Base-by-base conservation (phyloP, 2,113 vertebrate genomes). In the Sclerurus mexicanus region DNA sequence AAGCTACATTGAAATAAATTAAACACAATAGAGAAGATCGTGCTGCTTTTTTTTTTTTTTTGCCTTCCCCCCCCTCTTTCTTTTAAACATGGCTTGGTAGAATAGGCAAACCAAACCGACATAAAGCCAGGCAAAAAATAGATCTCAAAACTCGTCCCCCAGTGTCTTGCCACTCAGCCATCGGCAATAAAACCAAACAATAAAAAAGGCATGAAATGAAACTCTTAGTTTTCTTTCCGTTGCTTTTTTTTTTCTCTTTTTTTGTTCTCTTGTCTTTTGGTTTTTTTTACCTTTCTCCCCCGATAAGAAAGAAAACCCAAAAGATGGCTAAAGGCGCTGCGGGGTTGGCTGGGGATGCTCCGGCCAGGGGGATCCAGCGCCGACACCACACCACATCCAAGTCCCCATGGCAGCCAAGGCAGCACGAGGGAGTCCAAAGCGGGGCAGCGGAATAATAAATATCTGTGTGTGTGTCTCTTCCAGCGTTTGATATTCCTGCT, bases 1-100 rank as follows among this genome's bases (percentile, higher is more conserved):
- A 98, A 97, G 97, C 98, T 98, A 98, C 98, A 98, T 94, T 81
- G 96, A 98, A 98, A 98, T 98, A 98, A 98, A 98, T 98, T 98
- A 98, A 98, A 98, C 97, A 98, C 97, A 97, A 96, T 76, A 67
- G 91, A 97, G 93, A 95, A 89, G 69, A 94, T 87, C 97, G 91
- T 95, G 88, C 94, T 60, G 72, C 63, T 25, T n/a, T 53, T 49
- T 68, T 46, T 39, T 37, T 39, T 42, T 33, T 15, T 52, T 78
- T 80, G 10, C 27, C 5, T 49, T 30, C 20, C 10, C 58, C 25
- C 35, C 24, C n/a, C 49, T 40, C 59, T 52, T 66, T n/a, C 27
- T 79, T 85, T 97, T 81, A 79, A 87, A 97, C 91, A 80, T 84
- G 96, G 93, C 95, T 97, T 87, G 47, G 94, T 59, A 91, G 67